Base-by-base conservation (phyloP, 2,113 vertebrate species). In the Spea multiplicata region DNA sequence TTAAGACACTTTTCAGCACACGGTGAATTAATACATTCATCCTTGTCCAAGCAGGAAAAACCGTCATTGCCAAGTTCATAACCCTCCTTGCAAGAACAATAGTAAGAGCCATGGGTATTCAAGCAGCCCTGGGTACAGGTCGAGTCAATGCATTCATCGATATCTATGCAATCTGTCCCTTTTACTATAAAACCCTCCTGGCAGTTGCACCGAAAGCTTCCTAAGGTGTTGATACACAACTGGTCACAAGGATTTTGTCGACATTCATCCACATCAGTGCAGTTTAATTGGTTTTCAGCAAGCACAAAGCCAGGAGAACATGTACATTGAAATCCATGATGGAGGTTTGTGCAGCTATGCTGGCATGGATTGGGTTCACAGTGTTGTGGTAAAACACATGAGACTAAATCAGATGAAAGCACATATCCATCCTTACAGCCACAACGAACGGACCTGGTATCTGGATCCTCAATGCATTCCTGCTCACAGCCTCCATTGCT, bases 401-500 rank as follows among this genome's bases (percentile, higher is more conserved):
- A 88, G 71, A 85, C 83, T 62, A 83, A 76, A 75, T 94, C 93
- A 0, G 84, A 74, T 0, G 78, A 86, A 62, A 94, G 86, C 45
- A 10, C 48, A 80, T 83, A 92, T 6, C 90, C 91, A 0, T 87
- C 82, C 0, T 3, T 76, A 74, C 93, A 94, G 71, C 83, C 80
- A 0, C 93, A 94, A 65, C 81, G 84, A 12, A 88, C 57, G 52
- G 16, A 84, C 30, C 76, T 45, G 0, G 84, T 83, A 0, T 82
- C 76, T 0, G 0, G 77, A 2, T 87, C 87, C 0, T 48, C 16
- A 5, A 88, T 69, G 80, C 93, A 94, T 6, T 5, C 75, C 14
- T 93, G 91, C 55, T 92, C 83, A 72, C 93, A 93, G 57, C 91
- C 91, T 0, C 91, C 92, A 0, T 92, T 90, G 76, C 44, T 82